Evolutionary conservation across 2,113 vertebrate species (phyloP).

Genomic region (Neodon shergylaensis): DNA sequence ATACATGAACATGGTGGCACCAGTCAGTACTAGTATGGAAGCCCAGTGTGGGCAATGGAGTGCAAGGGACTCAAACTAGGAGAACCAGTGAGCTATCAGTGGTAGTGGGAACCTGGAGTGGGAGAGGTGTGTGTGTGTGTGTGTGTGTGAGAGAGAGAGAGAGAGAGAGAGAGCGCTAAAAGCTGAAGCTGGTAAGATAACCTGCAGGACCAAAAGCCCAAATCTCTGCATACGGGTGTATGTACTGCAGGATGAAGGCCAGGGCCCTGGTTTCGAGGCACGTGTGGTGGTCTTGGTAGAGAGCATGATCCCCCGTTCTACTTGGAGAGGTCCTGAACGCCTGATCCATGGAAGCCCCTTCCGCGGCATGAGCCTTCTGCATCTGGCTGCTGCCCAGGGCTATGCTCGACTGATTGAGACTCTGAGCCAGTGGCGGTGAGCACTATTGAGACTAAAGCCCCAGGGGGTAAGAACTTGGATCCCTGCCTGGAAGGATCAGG

Average conservation of each 20-base stretch:
- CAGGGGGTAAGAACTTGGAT: background rate
- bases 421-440: constrained; percentile 91
- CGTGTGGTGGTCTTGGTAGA: constrained; percentile 92
- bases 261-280: constrained; percentile 87
- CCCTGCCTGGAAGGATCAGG: background rate
- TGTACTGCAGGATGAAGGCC: constrained; percentile 82
- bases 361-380: constrained; percentile 94
- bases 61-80: background rate
- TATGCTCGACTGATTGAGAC: constrained; percentile 93
- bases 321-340: constrained; percentile 83
- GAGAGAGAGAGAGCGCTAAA: background rate
- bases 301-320: constrained; percentile 89
- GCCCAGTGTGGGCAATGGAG: background rate
- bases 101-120: background rate
- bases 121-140: background rate
- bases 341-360: constrained; percentile 89
- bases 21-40: background rate
- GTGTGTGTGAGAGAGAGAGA: too few species aligned
- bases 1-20: background rate
- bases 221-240: constrained; percentile 33
- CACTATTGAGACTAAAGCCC: background rate
- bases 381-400: constrained; percentile 93
- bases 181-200: background rate
- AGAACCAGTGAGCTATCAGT: background rate
- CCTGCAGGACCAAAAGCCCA: background rate